Evolutionary conservation across 2,797 vertebrate genomes (phyloP).

Genomic region (Miichthys miiuy): DNA sequence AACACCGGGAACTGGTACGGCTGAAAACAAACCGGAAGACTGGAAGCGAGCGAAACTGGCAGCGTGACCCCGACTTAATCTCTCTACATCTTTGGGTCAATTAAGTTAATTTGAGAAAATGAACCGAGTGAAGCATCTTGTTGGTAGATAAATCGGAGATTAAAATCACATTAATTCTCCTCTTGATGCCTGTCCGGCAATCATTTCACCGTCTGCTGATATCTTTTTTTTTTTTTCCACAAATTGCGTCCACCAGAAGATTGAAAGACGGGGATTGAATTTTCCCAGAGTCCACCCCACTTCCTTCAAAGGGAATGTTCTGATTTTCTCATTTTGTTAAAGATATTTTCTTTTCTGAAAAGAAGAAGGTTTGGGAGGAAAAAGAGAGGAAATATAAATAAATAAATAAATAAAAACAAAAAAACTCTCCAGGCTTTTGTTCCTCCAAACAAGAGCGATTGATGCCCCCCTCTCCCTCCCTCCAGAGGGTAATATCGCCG

Average conservation of each 20-base stretch:
- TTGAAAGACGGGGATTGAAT: conserved; percentile 26
- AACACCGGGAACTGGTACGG: background rate
- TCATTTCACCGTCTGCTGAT: conserved; percentile 29
- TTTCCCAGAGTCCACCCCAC: background rate
- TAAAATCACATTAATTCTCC: conserved; percentile 48
- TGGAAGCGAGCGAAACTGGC: conserved; percentile 1
- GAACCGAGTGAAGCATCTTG: conserved; percentile 27
- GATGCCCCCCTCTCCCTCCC: conserved; percentile 55
- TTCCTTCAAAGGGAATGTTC: conserved; percentile 40
- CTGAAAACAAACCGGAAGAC: conserved; percentile 8
- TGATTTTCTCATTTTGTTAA: conserved; percentile 33
- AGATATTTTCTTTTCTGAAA: conserved; percentile 23
- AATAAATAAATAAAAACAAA: conserved; percentile 41
- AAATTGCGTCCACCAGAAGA: conserved; percentile 14
- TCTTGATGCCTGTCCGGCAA: conserved; percentile 22
- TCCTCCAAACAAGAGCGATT: conserved; percentile 68
- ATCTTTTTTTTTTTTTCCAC: conserved; percentile 15
- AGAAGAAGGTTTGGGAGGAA: conserved; percentile 9
- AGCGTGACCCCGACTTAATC: conserved; percentile 1
- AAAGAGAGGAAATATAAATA: conserved; percentile 35
- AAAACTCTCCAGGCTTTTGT: conserved; percentile 47
- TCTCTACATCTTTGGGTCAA: conserved; percentile 35
- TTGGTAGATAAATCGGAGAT: conserved; percentile 42
- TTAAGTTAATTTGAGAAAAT: conserved; percentile 37
- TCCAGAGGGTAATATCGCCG: conserved; percentile 71